Conservation (phyloP, 2,888 invertebrate genomes). For the Scrobipalpa costella region DNA sequence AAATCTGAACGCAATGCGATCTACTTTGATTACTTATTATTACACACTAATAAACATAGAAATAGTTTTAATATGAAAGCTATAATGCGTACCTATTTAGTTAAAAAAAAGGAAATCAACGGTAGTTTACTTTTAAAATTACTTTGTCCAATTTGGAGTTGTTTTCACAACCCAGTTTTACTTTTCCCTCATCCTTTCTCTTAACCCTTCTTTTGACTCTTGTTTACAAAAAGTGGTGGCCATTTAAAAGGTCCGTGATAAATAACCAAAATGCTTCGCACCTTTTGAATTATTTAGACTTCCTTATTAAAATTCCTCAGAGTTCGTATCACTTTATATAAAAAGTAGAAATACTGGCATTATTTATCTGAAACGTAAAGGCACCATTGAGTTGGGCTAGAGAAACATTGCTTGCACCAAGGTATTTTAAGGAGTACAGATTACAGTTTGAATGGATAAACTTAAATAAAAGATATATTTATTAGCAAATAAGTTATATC, state of each 20-base stretch:
- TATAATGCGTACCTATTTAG: no score
- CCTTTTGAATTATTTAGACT: constrained; percentile 4
- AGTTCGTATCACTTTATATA: not conserved
- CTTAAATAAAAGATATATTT: no score
- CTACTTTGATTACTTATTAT: no score
- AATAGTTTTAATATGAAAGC: no score
- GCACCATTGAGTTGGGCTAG: not conserved
- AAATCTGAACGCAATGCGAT: no score
- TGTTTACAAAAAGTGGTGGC: not conserved
- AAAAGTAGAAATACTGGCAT: not conserved
- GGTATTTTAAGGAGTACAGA: no score
- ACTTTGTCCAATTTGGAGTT: no score
- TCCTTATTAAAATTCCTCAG: not conserved
- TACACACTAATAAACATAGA: no score
- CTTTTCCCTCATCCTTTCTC: not conserved
- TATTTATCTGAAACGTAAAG: not conserved
- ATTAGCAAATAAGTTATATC: no score
- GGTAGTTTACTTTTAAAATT: no score
- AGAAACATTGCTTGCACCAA: not conserved
- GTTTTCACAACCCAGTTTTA: not conserved
- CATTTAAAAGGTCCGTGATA: constrained; percentile 5
- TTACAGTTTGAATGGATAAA: no score
- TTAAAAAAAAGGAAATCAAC: no score
- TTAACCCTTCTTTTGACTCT: not conserved
- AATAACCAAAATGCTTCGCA: not conserved